Evolutionary conservation across 2,797 vertebrate species (phyloP).

Genomic region (Pangasius sanitwongsei): DNA sequence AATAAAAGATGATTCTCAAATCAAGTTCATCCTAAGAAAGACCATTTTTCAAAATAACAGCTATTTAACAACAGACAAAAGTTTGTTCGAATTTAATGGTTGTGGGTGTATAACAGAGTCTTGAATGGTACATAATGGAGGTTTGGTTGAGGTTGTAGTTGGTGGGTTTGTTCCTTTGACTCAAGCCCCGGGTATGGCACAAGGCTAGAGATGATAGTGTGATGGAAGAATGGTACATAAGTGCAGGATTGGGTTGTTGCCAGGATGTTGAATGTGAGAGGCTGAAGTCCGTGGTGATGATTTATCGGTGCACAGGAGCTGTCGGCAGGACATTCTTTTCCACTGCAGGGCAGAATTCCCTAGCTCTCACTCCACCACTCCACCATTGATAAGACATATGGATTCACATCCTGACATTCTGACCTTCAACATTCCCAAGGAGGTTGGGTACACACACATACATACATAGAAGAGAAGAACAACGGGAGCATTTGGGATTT

Average conservation of each 20-base stretch:
- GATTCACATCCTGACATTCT: conserved; percentile 38
- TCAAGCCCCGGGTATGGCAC: not conserved
- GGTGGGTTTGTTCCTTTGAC: not conserved
- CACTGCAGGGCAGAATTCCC: conserved; percentile 25
- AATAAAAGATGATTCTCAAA: conserved; percentile 6
- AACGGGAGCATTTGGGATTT: conserved; percentile 25
- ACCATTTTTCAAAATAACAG: not conserved
- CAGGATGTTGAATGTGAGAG: conserved; percentile 14
- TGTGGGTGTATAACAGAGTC: conserved; percentile 7
- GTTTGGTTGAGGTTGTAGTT: not conserved
- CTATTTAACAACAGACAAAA: conserved; percentile 1
- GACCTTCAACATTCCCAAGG: conserved; percentile 53
- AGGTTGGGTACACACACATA: not conserved
- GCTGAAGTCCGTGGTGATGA: conserved; percentile 28
- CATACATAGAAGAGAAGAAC: not conserved
- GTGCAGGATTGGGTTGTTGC: conserved; percentile 15
- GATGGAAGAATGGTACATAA: not conserved
- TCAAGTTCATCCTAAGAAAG: not conserved
- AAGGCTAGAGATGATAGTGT: conserved; percentile 20
- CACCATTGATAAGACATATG: conserved; percentile 53
- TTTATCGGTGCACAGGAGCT: conserved; percentile 48
- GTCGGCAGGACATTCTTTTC: conserved; percentile 30
- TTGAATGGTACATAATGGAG: conserved; percentile 18
- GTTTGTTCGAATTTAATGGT: not conserved
- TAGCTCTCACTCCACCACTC: conserved; percentile 1